Conservation (phyloP, 2,888 invertebrate species). For the Polia nebulosa region DNA sequence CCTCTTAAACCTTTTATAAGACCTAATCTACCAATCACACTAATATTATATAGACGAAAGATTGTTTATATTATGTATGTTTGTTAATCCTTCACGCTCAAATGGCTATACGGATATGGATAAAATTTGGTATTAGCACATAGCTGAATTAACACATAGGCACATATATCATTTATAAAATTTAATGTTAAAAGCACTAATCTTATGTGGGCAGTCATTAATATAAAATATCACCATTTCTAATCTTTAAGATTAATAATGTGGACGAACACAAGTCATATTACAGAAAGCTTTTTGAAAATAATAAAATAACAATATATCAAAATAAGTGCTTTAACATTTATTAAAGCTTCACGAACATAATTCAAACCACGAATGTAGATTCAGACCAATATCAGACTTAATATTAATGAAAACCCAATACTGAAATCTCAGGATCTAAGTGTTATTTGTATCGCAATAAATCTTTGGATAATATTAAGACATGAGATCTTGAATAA, state of each 20-base stretch:
- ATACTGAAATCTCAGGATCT: slow-evolving; percentile 1
- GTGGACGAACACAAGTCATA: not conserved
- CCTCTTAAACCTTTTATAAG: too few species aligned
- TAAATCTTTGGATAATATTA: not conserved
- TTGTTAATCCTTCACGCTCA: too few species aligned
- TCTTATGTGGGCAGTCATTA: too few species aligned
- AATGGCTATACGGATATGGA: too few species aligned
- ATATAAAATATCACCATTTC: not conserved
- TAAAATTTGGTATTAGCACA: too few species aligned
- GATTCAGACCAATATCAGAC: not conserved
- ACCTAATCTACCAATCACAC: too few species aligned
- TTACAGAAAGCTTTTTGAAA: not conserved
- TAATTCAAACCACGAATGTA: not conserved
- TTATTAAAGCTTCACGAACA: not conserved
- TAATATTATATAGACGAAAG: too few species aligned
- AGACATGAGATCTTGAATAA: not conserved
- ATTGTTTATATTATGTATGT: too few species aligned
- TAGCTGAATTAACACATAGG: too few species aligned
- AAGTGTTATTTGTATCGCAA: slow-evolving; percentile 6
- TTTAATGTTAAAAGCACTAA: too few species aligned
- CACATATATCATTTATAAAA: too few species aligned
- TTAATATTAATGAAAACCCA: slow-evolving; percentile 22
- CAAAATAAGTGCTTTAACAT: not conserved
- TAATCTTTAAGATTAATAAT: not conserved
- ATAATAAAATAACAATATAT: not conserved